These are phyloP conservation scores for Epizoanthus illoricatus DNA, from an alignment of 92 coral and sea anemone species.

Conservation along the genomic window DNA sequence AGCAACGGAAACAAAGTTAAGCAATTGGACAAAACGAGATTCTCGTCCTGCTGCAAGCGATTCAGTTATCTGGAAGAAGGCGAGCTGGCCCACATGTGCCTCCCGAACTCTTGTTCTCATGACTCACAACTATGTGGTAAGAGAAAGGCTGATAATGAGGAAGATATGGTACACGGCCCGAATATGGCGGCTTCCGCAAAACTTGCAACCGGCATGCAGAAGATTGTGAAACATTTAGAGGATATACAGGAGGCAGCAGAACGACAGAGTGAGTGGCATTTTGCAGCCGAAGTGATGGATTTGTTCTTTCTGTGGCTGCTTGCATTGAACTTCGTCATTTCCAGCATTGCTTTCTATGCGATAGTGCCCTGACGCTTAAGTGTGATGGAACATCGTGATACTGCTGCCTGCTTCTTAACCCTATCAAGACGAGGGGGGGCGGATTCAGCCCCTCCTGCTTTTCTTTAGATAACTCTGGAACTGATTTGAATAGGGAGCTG, in stretches of 20 bases:
- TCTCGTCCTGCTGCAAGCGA: too few relatives aligned
- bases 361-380: conserved; percentile 47
- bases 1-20: too few relatives aligned
- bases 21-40: too few relatives aligned
- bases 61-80: too few relatives aligned
- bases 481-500: too few relatives aligned
- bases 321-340: conserved; percentile 52
- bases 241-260: conserved; percentile 52
- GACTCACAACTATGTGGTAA: conserved; percentile 23
- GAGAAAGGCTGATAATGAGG: conserved; percentile 7
- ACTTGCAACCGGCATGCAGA: conserved; percentile 57
- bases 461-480: too few relatives aligned
- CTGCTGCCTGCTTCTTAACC: too few relatives aligned
- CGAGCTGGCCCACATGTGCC: neutral
- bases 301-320: conserved; percentile 79
- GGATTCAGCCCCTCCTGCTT: too few relatives aligned
- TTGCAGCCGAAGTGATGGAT: conserved; percentile 87
- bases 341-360: conserved; percentile 71
- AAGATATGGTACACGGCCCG: conserved; percentile 37
- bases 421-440: too few relatives aligned
- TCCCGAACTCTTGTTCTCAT: conserved; percentile 14
- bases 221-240: conserved; percentile 64
- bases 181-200: conserved; percentile 61
- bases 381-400: too few relatives aligned
- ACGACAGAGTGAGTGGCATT: conserved; percentile 84